phyloP scores from a whole-genome alignment of 2,888 invertebrate genomes.

The Chydorus sphaericus region DNA sequence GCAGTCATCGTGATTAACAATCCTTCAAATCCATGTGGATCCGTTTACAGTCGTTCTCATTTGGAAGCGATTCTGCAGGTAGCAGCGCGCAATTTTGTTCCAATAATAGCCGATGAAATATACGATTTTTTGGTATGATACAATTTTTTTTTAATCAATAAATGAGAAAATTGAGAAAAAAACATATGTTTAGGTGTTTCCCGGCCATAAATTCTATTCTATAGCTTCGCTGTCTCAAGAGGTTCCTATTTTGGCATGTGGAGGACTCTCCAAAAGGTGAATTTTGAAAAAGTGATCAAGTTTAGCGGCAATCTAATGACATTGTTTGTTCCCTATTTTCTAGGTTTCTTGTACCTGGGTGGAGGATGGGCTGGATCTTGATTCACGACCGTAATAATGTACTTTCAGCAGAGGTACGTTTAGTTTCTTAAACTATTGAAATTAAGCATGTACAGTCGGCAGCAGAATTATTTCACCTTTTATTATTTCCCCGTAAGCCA shows the following conservation, averaged over 20 bases:
- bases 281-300: neutral
- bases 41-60: conserved; percentile 72
- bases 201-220: conserved; percentile 61
- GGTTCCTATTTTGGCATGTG: conserved; percentile 85
- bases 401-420: conserved; percentile 38
- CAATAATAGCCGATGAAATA: conserved; percentile 95
- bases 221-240: conserved; percentile 68
- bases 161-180: neutral
- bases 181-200: conserved; percentile 62
- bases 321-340: conserved; percentile 12
- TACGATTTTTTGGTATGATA: conserved; percentile 74
- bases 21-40: conserved; percentile 97
- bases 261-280: conserved; percentile 78
- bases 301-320: neutral
- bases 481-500: no score
- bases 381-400: conserved; percentile 70
- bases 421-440: no score
- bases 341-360: conserved; percentile 88
- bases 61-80: conserved; percentile 62
- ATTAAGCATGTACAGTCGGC: no score
- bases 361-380: conserved; percentile 94
- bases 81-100: conserved; percentile 60
- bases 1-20: conserved; percentile 86
- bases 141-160: conserved; percentile 1
- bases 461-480: no score